These are phyloP conservation scores for Prionace glauca DNA, from an alignment of 2,797 vertebrate species.

Conservation along the genomic window DNA sequence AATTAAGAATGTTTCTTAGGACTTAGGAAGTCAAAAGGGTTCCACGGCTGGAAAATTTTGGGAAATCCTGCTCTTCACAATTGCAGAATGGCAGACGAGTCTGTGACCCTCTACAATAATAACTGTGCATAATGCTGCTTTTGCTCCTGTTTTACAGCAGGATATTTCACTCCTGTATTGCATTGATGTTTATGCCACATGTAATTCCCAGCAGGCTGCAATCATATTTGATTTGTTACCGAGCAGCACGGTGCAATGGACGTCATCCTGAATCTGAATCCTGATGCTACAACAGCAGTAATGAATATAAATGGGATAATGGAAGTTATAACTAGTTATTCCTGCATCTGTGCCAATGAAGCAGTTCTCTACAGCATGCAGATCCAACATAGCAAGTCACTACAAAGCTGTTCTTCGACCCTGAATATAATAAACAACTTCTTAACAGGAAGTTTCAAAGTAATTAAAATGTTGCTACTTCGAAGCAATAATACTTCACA, in stretches of 20 bases:
- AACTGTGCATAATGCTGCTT: not conserved
- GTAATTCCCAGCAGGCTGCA: not conserved
- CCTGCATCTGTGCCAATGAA: not conserved
- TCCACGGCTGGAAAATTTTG: no score
- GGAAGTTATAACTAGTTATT: not conserved
- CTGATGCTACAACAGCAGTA: not conserved
- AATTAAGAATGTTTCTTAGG: no score
- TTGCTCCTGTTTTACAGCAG: not conserved
- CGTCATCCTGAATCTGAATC: not conserved
- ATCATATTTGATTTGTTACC: not conserved
- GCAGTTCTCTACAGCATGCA: not conserved
- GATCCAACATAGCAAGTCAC: not conserved
- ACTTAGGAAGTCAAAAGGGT: no score
- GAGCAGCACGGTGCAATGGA: not conserved
- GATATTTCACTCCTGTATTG: not conserved
- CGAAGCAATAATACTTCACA: not conserved
- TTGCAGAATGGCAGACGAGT: not conserved
- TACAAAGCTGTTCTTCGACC: not conserved
- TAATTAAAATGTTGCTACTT: not conserved
- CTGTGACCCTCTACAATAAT: not conserved
- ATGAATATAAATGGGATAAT: not conserved
- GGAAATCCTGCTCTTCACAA: not conserved
- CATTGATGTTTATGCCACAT: not conserved
- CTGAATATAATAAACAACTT: not conserved
- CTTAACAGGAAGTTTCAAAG: not conserved